A percentile compares a stretch with the other conserved stretches of the same genome.
These are phyloP conservation scores for Periplaneta americana DNA, from an alignment of 1,140 invertebrate species.

Conservation along the genomic window DNA sequence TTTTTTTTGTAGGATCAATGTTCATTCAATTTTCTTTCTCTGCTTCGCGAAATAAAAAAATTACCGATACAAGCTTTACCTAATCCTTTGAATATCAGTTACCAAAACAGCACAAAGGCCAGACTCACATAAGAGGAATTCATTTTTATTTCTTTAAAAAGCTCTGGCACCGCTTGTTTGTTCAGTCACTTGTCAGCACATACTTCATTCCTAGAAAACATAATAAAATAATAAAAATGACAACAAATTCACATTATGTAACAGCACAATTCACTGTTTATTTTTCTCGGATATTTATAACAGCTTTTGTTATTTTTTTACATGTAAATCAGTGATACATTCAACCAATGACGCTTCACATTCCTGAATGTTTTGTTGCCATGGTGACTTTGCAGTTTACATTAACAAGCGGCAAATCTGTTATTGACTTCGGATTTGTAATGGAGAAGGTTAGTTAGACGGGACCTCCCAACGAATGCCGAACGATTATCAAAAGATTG, in stretches of 20 bases:
- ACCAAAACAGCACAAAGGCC: no score
- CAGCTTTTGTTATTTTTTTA: no score
- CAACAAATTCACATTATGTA: background rate
- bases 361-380: background rate
- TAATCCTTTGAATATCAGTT: no score
- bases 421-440: background rate
- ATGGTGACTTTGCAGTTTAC: background rate
- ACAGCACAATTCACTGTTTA: background rate
- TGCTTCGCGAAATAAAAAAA: no score
- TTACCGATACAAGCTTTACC: no score
- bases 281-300: background rate
- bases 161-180: background rate
- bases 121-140: background rate
- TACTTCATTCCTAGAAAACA: background rate
- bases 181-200: background rate
- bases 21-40: no score
- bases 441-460: background rate
- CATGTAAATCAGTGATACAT: no score
- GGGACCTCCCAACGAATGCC: background rate
- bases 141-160: background rate
- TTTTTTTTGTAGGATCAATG: no score
- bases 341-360: background rate
- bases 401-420: background rate
- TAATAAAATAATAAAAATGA: background rate
- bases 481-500: background rate